Base-by-base conservation (phyloP, 2,113 vertebrate genomes). In the Psilopsiagon aurifrons region DNA sequence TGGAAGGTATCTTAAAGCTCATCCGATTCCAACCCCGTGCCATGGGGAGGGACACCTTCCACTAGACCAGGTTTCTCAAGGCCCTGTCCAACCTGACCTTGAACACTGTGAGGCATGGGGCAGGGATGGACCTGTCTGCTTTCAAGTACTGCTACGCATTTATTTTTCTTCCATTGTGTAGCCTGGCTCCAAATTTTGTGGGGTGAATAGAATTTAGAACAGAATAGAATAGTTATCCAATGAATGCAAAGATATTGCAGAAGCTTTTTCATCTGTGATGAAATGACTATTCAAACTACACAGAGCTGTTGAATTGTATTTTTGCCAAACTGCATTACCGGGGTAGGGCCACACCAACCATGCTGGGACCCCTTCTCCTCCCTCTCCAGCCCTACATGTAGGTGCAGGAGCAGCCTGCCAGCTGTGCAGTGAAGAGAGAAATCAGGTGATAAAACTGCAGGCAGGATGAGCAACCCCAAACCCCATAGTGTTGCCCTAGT, bases 331-430 rank as follows among this genome's bases (percentile, higher is more conserved):
- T 3, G 10, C 62, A 14, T 8, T 62, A 8, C 87, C 51, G 28
- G 60, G 19, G 60, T 24, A 5, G 37, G 35, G 16, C 33, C 24
- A 5, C 2, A 12, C 64, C 35, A 33, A 2, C 13, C 5, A 2
- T 22, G 7, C 44, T 55, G 51, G 35, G 33, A n/a, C 46, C 33
- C 29, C 14, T 52, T 51, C 59, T 24, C 49, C 41, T 63, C 37
- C n/a, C 47, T 44, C 24, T 28, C 17, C 35, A 39, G 35, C 44
- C 18, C 17, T 4, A 0, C 2, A 0, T 10, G 31, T 0, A 0
- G 75, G 64, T 4, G 3, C 35, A 15, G 27, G 84, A 73, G 29
- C 84, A 59, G 23, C 81, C 22, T 46, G 59, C 39, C 59, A 49
- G 57, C n/a, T 43, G 66, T 29, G 44, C 22, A 17, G 0, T 2